Evolutionary conservation across 1,140 invertebrate species (phyloP).

Genomic region (Acromyrmex heyeri): DNA sequence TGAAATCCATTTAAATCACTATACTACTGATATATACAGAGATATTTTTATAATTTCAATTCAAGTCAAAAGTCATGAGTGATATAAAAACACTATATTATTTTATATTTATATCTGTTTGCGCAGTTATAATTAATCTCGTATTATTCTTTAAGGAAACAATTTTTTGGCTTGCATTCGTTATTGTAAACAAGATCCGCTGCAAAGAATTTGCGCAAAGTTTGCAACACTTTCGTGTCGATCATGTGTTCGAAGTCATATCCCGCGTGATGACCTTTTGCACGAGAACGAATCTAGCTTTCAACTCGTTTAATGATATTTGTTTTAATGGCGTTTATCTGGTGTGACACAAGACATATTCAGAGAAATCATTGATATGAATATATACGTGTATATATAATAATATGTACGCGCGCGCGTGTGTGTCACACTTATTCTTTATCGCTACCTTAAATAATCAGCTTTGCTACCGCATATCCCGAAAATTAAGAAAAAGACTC

Average conservation of each 20-base stretch:
- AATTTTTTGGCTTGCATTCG: neutral
- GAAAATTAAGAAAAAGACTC: too few species aligned
- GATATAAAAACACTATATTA: neutral
- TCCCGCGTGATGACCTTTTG: neutral
- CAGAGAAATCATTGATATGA: too few species aligned
- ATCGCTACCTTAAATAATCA: too few species aligned
- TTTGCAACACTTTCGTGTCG: too few species aligned
- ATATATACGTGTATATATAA: too few species aligned
- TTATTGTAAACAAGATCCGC: neutral
- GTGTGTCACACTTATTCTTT: too few species aligned
- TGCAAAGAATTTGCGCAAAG: constrained; percentile 1
- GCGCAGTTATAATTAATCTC: neutral
- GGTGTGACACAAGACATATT: neutral
- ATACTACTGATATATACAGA: neutral
- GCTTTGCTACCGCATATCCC: too few species aligned
- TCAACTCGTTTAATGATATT: neutral
- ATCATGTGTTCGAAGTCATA: neutral
- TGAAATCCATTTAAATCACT: neutral
- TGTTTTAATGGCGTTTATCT: constrained; percentile 1
- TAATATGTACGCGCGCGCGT: too few species aligned
- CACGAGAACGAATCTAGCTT: neutral
- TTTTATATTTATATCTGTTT: constrained; percentile 9
- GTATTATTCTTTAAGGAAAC: neutral
- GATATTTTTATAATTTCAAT: constrained; percentile 14
- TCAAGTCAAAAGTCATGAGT: constrained; percentile 19